Percentiles rank a stretch among this genome's conserved stretches.
phyloP scores from a whole-genome alignment of 2,797 vertebrate genomes.

The Peromyscus eremicus region DNA sequence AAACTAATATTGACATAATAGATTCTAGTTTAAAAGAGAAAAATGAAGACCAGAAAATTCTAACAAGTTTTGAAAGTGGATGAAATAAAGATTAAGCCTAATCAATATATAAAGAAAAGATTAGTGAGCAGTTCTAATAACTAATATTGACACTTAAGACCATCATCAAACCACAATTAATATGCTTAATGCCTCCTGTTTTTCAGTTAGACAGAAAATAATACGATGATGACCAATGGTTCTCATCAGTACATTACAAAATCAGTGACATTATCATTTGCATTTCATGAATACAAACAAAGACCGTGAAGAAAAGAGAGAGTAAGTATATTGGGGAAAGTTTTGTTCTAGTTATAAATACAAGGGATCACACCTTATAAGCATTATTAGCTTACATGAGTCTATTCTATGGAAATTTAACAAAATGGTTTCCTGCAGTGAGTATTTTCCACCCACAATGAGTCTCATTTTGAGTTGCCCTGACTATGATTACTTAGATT shows the following conservation, averaged over 20 bases:
- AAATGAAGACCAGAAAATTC: not conserved
- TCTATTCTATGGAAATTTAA: not conserved
- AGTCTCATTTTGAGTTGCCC: too few relatives aligned
- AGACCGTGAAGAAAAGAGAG: not conserved
- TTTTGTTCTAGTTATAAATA: not conserved
- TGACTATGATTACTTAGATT: not conserved
- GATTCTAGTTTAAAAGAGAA: conserved; percentile 2
- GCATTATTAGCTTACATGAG: not conserved
- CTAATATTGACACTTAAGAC: not conserved
- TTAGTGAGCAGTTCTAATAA: not conserved
- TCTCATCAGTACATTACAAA: not conserved
- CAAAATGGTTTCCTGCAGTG: not conserved
- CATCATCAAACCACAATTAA: not conserved
- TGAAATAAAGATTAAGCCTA: conserved; percentile 26
- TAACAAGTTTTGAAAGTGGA: not conserved
- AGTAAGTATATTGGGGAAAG: not conserved
- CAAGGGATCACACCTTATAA: not conserved
- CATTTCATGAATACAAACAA: not conserved
- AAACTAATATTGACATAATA: not conserved
- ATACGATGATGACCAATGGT: not conserved
- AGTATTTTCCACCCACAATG: not conserved
- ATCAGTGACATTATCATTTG: not conserved
- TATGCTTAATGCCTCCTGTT: not conserved
- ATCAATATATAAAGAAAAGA: not conserved
- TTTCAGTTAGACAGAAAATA: not conserved